Conservation (phyloP, 2,797 vertebrate species). For the Gastrophryne carolinensis region DNA sequence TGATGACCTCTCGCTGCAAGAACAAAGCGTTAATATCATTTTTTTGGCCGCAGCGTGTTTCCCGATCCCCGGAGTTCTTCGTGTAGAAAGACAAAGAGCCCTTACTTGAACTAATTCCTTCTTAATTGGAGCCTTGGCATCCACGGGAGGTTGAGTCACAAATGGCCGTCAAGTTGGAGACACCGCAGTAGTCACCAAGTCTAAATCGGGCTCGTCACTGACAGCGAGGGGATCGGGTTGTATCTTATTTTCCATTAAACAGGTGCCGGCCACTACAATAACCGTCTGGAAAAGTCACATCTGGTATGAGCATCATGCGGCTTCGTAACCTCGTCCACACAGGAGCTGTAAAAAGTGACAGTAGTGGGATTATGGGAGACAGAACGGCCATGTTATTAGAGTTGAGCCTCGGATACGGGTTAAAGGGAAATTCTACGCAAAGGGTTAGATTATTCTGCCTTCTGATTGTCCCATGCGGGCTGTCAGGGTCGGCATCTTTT, state of each 20-base stretch:
- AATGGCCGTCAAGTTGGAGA: neutral
- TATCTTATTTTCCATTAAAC: conserved; percentile 18
- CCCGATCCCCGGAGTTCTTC: too few relatives aligned
- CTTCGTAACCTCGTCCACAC: neutral
- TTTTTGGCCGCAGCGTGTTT: too few relatives aligned
- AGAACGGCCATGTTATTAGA: too few relatives aligned
- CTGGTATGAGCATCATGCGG: conserved; percentile 44
- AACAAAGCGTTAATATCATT: too few relatives aligned
- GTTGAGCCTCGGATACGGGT: too few relatives aligned
- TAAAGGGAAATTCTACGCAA: too few relatives aligned
- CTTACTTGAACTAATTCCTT: neutral
- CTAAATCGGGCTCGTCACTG: conserved; percentile 35
- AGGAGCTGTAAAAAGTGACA: conserved; percentile 41
- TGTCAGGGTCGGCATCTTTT: too few relatives aligned
- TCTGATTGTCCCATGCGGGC: too few relatives aligned
- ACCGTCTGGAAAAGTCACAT: conserved; percentile 50
- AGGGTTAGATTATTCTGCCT: too few relatives aligned
- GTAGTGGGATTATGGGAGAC: conserved; percentile 16
- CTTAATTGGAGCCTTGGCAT: conserved; percentile 29
- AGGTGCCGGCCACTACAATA: conserved; percentile 39
- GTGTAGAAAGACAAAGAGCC: neutral
- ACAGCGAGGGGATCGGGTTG: conserved; percentile 30
- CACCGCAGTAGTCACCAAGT: conserved; percentile 16
- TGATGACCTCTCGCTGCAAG: too few relatives aligned
- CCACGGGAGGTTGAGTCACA: neutral